phyloP scores from a whole-genome alignment of 2,113 vertebrate species.

The Hyperopisus bebe region DNA sequence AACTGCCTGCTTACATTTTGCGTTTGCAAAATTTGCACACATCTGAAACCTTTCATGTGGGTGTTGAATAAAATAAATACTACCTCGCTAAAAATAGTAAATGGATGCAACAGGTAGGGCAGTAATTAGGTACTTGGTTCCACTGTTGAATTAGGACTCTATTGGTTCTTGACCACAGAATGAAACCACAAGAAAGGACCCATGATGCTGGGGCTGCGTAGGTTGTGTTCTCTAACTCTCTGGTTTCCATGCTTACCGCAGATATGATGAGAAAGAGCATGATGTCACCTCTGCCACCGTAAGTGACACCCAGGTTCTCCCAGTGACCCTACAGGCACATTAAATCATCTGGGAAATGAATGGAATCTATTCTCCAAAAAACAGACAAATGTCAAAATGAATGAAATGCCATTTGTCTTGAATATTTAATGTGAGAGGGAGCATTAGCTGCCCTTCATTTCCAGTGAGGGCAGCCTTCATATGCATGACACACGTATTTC shows the following conservation, averaged over 20 bases:
- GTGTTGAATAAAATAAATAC: background rate
- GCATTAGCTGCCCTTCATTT: background rate
- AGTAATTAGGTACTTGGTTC: background rate
- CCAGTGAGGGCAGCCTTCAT: background rate
- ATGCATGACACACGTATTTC: background rate
- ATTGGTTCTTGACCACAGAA: background rate
- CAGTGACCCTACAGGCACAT: background rate
- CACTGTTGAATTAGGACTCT: background rate
- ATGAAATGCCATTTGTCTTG: slow-evolving; percentile 7
- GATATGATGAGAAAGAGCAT: background rate
- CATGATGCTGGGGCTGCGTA: background rate
- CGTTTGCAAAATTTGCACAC: background rate
- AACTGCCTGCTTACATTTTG: background rate
- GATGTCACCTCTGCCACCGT: background rate
- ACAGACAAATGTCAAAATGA: slow-evolving; percentile 14
- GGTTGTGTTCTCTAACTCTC: background rate
- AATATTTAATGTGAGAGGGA: background rate
- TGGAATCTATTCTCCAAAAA: background rate
- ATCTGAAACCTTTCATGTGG: background rate
- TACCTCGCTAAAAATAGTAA: background rate
- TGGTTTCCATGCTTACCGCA: background rate
- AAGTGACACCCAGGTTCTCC: background rate
- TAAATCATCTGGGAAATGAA: background rate
- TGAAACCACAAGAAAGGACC: background rate
- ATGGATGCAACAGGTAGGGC: background rate